Percentiles rank a stretch among this genome's conserved stretches.
These are phyloP conservation scores for Heterodera filipjevi DNA, from an alignment of 2,888 invertebrate genomes.

Conservation along the genomic window DNA sequence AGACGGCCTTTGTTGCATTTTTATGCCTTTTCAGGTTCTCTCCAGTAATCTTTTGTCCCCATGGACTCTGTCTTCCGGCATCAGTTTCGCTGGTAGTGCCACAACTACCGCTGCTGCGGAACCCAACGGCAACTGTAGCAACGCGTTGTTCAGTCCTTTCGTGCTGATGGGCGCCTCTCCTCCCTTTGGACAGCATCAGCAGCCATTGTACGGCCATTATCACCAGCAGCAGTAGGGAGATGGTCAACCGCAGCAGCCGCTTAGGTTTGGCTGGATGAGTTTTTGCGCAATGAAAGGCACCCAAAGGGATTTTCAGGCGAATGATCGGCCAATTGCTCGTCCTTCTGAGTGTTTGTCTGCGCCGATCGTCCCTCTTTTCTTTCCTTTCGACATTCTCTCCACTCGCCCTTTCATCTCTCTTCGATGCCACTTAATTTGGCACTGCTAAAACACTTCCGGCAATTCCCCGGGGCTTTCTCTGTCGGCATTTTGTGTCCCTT, in stretches of 20 bases:
- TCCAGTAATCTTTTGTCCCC: not conserved
- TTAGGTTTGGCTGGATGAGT: not conserved
- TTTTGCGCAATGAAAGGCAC: not conserved
- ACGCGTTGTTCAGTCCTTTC: slow-evolving; percentile 12
- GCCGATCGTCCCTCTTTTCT: not conserved
- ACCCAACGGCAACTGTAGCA: not conserved
- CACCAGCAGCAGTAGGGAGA: not conserved
- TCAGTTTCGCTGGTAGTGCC: not conserved
- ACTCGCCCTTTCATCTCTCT: not conserved
- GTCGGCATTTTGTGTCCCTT: slow-evolving; percentile 1
- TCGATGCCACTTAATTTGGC: not conserved
- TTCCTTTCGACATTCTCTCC: not conserved
- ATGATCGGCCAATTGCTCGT: not conserved
- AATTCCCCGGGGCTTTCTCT: not conserved
- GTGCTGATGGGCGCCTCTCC: slow-evolving; percentile 3
- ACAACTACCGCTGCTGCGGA: not conserved
- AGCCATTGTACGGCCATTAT: slow-evolving; percentile 1
- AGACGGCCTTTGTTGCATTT: too few species aligned
- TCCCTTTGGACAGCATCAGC: not conserved
- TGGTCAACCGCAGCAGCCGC: not conserved
- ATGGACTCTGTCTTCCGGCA: not conserved
- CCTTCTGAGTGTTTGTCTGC: too few species aligned
- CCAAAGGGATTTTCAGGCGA: not conserved
- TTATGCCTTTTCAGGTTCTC: not conserved
- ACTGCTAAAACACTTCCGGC: not conserved